Percentiles rank a stretch among this genome's conserved stretches.
Conservation (phyloP, 2,113 vertebrate genomes). For the Labeo catla region DNA sequence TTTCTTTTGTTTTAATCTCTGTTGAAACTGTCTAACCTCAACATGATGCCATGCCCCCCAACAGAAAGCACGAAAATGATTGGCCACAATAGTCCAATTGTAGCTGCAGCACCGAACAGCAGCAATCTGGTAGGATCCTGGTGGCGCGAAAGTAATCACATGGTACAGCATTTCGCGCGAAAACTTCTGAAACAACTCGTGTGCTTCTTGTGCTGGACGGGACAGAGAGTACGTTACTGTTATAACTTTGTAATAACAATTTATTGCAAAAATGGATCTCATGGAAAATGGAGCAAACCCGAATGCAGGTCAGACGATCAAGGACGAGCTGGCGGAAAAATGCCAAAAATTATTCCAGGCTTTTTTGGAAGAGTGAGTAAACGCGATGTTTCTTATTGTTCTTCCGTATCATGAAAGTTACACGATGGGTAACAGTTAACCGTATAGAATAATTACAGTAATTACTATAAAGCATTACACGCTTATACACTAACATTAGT, state of each 20-base stretch:
- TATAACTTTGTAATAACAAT: constrained; percentile 31
- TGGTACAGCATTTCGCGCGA: constrained; percentile 81
- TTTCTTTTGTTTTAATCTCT: neutral
- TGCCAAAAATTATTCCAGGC: constrained; percentile 97
- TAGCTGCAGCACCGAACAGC: accelerated
- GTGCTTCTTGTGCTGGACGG: neutral
- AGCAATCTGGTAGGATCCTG: constrained; percentile 67
- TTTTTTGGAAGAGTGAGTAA: constrained; percentile 96
- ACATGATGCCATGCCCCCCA: neutral
- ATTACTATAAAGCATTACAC: neutral
- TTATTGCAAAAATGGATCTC: constrained; percentile 73
- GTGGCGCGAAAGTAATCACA: constrained; percentile 71
- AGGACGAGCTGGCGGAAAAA: constrained; percentile 95
- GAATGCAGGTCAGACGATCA: constrained; percentile 79
- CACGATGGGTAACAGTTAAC: neutral
- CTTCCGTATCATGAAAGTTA: neutral
- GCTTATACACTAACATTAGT: neutral
- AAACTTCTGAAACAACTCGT: constrained; percentile 54
- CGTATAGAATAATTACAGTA: neutral
- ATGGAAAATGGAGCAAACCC: constrained; percentile 68
- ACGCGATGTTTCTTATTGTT: constrained; percentile 21
- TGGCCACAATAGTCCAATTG: constrained; percentile 21
- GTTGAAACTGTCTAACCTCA: neutral
- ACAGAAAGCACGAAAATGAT: constrained; percentile 37
- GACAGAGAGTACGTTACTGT: neutral